Evolutionary conservation across 2,113 vertebrate species (phyloP), one percentile per base, ranked within the genome.

Genomic region (Clupea harengus): DNA sequence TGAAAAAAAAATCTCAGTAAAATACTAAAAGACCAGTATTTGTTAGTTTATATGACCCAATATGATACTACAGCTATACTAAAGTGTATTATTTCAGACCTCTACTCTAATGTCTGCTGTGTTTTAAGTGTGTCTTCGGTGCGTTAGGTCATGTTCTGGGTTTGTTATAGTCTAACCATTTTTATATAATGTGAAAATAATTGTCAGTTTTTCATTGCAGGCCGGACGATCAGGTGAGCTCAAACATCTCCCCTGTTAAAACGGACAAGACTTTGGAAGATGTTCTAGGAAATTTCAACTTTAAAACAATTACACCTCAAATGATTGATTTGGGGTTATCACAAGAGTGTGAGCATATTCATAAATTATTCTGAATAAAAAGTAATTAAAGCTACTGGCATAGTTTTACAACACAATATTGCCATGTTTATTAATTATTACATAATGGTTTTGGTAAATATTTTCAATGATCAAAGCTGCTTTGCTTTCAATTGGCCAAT

Each of bases 281-380:
- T 81, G 93, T 99, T 54, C 95, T 97, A 91, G 95, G 95, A 93
- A 97, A 97, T 89, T 94, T 99, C 85, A 97, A 96, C 91, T 91
- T 97, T 87, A 97, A 93, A 28, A 90, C 94, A 25, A 90, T 93
- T 88, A 95, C 94, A 3, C 94, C 95, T 90, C 96, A 92, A 85
- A 91, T 97, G 89, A 95, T 93, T 89, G 96, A 95, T 0, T 91
- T 95, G 17, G 94, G 94, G 49, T 94, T 99, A 92, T 96, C 98
- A 45, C 95, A 91, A 82, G 93, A 93, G 90, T 93, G 98, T 99
- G 91, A 94, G 96, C 89, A 52, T 46, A 45, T 64, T 3, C 67
- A 67, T 64, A 32, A 39, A 39, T 18, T 39, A 39, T 13, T 17
- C 28, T 39, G 11, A 39, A 28, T 72, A 13, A 10, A 10, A 72